These are phyloP conservation scores for Bemisia tabaci DNA, from an alignment of 1,140 invertebrate species.

Conservation along the genomic window DNA sequence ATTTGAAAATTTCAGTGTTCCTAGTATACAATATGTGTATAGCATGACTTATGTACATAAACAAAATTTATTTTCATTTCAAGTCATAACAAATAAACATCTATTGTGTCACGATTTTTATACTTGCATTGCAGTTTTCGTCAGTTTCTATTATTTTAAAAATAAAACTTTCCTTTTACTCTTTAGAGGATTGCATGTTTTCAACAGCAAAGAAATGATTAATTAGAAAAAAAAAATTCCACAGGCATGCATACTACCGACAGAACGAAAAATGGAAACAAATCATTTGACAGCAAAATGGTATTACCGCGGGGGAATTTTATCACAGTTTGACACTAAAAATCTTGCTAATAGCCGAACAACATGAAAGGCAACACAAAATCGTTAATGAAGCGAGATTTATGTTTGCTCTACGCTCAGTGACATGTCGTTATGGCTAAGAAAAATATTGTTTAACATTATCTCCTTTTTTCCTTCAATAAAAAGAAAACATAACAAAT, in stretches of 20 bases:
- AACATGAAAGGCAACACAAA: background rate
- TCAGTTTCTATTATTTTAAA: background rate
- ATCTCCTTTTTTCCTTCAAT: background rate
- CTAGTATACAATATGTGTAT: background rate
- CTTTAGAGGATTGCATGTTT: background rate
- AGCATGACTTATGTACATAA: background rate
- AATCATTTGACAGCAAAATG: background rate
- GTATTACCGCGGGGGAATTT: background rate
- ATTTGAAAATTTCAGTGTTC: background rate
- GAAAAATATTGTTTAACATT: background rate
- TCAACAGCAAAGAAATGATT: background rate
- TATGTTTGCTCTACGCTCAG: background rate
- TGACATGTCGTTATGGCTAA: background rate
- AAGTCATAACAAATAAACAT: background rate
- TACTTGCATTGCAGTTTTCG: background rate
- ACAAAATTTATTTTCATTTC: background rate
- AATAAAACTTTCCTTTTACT: background rate
- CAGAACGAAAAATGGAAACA: background rate
- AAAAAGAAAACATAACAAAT: slow-evolving; percentile 1
- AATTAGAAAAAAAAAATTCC: background rate
- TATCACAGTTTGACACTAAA: background rate
- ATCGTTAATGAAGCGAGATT: background rate
- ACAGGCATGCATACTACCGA: background rate
- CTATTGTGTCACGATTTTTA: too few species aligned
- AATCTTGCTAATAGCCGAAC: background rate